Evolutionary conservation across 2,797 vertebrate species (phyloP).

Genomic region (Salmo trutta): DNA sequence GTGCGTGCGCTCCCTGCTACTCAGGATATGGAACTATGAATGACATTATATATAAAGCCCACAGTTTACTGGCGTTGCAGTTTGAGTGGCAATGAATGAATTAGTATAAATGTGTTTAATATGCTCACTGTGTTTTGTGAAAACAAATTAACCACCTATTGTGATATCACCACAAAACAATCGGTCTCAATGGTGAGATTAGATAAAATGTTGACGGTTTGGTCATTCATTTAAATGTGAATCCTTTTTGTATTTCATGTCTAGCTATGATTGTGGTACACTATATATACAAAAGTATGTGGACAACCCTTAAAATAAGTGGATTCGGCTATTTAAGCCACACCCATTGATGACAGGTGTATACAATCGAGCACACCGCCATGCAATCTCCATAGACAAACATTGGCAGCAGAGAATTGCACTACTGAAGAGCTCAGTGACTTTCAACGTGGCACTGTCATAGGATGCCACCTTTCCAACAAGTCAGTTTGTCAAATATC

Average conservation of each 20-base stretch:
- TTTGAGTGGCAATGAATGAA: background rate
- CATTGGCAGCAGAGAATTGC: too few relatives aligned
- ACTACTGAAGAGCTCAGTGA: too few relatives aligned
- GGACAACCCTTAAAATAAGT: too few relatives aligned
- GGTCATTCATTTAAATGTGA: background rate
- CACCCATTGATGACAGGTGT: too few relatives aligned
- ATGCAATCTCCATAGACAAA: too few relatives aligned
- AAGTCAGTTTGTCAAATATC: too few relatives aligned
- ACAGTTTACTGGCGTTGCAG: conserved; percentile 15
- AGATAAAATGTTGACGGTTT: background rate
- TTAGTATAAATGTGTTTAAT: background rate
- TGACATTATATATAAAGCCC: conserved; percentile 28
- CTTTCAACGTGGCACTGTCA: too few relatives aligned
- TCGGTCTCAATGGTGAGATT: background rate
- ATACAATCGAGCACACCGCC: too few relatives aligned
- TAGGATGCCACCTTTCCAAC: too few relatives aligned
- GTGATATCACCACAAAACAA: background rate
- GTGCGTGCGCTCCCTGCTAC: conserved; percentile 26
- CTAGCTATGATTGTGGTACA: background rate
- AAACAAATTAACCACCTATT: background rate
- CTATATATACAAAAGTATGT: too few relatives aligned
- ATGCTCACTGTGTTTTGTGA: background rate
- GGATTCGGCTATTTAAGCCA: too few relatives aligned
- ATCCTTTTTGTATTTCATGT: background rate
- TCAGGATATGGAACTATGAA: conserved; percentile 43